Conservation (phyloP, 2,113 vertebrate genomes). For the Carassius carassius region DNA sequence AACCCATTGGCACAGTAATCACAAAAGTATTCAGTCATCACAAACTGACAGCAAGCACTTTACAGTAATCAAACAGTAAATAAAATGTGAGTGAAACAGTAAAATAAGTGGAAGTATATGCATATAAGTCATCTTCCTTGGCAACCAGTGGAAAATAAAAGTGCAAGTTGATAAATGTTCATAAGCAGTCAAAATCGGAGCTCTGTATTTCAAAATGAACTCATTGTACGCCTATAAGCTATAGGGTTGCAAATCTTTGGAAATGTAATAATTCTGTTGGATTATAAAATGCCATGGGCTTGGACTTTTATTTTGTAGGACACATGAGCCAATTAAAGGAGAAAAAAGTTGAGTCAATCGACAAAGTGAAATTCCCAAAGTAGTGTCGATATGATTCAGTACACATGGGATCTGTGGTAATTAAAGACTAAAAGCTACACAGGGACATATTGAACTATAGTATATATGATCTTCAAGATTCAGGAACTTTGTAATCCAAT, state of each 20-base stretch:
- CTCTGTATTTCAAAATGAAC: neutral
- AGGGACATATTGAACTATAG: neutral
- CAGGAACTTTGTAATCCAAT: slow-evolving; percentile 6
- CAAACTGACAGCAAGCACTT: slow-evolving; percentile 19
- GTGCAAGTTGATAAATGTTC: slow-evolving; percentile 22
- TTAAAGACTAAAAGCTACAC: slow-evolving; percentile 5
- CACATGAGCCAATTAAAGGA: neutral
- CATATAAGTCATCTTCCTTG: slow-evolving; percentile 42
- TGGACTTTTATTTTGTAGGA: neutral
- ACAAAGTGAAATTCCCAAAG: neutral
- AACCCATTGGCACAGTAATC: neutral
- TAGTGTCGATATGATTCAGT: neutral
- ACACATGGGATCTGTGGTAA: neutral
- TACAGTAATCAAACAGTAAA: slow-evolving; percentile 30
- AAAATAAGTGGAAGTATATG: slow-evolving; percentile 4
- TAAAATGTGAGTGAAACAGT: slow-evolving; percentile 26
- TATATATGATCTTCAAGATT: neutral
- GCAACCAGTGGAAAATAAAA: neutral
- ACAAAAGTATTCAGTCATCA: slow-evolving; percentile 42
- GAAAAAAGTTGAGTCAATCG: neutral
- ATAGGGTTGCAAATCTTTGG: neutral
- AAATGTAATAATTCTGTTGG: neutral
- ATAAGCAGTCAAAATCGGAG: neutral
- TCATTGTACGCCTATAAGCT: neutral
- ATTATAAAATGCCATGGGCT: neutral